Percentiles rank a stretch among this genome's conserved stretches.
phyloP scores from a whole-genome alignment of 2,113 vertebrate species.

The Oenanthe melanoleuca region DNA sequence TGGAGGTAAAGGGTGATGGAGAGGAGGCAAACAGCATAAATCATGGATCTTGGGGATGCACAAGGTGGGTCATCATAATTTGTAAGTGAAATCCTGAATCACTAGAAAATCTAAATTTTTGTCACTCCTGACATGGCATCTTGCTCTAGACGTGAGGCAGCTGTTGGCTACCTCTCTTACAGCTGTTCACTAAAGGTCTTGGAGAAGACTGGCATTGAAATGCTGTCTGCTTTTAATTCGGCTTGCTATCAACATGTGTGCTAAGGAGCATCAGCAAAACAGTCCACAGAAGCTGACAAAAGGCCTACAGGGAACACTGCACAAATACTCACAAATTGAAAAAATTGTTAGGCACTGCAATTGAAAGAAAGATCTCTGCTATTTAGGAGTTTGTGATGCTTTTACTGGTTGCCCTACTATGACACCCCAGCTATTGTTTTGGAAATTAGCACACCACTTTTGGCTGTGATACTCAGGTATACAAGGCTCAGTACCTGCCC shows the following conservation, averaged over 20 bases:
- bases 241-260: fast-evolving
- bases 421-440: neutral
- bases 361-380: constrained; percentile 18
- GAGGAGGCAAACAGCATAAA: neutral
- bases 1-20: neutral
- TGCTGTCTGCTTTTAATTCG: neutral
- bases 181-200: neutral
- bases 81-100: neutral
- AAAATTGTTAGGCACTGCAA: neutral
- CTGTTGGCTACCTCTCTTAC: neutral
- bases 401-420: neutral
- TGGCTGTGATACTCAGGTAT: neutral
- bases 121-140: neutral
- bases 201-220: neutral
- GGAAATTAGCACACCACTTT: neutral
- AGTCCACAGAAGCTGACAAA: neutral
- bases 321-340: neutral
- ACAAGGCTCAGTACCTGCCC: neutral
- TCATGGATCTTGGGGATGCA: neutral
- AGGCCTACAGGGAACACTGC: neutral
- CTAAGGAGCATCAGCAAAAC: neutral
- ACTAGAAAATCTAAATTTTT: neutral
- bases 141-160: neutral
- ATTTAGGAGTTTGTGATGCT: neutral
- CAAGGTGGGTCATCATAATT: neutral